Percentiles rank a stretch among this genome's conserved stretches.
Conservation (phyloP, 2,888 invertebrate species). For the Rutpela maculata region DNA sequence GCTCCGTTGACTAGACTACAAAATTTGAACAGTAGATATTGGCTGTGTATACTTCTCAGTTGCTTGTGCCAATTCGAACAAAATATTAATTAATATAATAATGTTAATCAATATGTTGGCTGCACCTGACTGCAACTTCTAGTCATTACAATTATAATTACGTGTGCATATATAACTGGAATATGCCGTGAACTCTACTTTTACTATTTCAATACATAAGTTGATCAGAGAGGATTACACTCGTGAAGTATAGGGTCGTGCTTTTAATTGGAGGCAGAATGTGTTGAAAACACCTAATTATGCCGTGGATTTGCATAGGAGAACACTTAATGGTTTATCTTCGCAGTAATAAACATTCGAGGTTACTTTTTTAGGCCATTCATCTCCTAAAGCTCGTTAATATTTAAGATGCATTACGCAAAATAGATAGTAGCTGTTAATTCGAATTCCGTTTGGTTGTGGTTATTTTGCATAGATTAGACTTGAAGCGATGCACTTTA, state of each 20-base stretch:
- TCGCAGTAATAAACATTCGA: constrained; percentile 42
- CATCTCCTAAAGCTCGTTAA: constrained; percentile 21
- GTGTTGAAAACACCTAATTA: constrained; percentile 46
- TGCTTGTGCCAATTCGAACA: too few species aligned
- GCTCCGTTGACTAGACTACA: too few species aligned
- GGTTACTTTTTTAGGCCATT: constrained; percentile 16
- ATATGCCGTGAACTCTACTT: neutral
- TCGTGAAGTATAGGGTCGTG: constrained; percentile 35
- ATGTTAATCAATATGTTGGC: too few species aligned
- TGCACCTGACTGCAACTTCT: too few species aligned
- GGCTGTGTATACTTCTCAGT: too few species aligned
- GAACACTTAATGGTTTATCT: constrained; percentile 51
- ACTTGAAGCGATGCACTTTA: constrained; percentile 8
- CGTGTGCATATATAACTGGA: neutral
- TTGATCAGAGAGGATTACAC: constrained; percentile 13
- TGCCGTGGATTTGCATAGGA: constrained; percentile 50
- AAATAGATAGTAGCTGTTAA: constrained; percentile 9
- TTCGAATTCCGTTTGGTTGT: constrained; percentile 1
- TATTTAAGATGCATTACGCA: constrained; percentile 19
- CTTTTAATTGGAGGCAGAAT: constrained; percentile 46
- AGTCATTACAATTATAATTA: too few species aligned
- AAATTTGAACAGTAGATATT: too few species aligned
- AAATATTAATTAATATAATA: too few species aligned
- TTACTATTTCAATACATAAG: neutral
- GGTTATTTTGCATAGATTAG: constrained; percentile 12